phyloP scores from a whole-genome alignment of 2,888 invertebrate species.

The Ormyrus nitidulus region DNA sequence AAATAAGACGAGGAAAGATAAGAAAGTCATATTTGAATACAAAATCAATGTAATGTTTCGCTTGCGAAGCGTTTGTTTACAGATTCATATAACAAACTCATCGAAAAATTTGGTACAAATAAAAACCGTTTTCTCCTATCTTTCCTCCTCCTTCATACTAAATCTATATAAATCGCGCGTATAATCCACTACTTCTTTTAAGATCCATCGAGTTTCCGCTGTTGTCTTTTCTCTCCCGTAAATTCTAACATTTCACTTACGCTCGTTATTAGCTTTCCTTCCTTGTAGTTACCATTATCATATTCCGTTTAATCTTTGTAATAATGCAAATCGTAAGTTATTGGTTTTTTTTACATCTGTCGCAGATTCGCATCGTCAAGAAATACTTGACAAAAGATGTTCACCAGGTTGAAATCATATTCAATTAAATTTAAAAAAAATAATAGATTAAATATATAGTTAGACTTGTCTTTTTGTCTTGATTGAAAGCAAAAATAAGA shows the following conservation, averaged over 20 bases:
- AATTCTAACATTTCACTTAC: slow-evolving; percentile 45
- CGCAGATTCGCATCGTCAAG: slow-evolving; percentile 33
- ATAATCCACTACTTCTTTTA: slow-evolving; percentile 45
- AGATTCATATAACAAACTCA: slow-evolving; percentile 7
- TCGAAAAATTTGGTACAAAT: slow-evolving; percentile 42
- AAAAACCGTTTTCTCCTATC: slow-evolving; percentile 37
- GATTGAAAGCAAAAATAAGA: slow-evolving; percentile 23
- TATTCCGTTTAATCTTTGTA: slow-evolving; percentile 11
- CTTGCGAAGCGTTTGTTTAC: too few relatives aligned
- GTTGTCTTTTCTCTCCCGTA: slow-evolving; percentile 50
- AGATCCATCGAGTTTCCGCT: slow-evolving; percentile 48
- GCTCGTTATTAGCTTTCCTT: slow-evolving; percentile 11
- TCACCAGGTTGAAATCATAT: slow-evolving; percentile 42
- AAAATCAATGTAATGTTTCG: too few relatives aligned
- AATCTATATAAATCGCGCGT: slow-evolving; percentile 51
- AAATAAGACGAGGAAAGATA: too few relatives aligned
- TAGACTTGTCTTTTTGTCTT: slow-evolving; percentile 28
- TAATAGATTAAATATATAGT: slow-evolving; percentile 17
- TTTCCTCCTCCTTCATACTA: slow-evolving; percentile 24
- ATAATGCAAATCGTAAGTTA: slow-evolving; percentile 41
- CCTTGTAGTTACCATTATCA: not conserved
- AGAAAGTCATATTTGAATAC: too few relatives aligned
- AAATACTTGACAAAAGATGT: not conserved
- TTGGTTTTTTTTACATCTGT: slow-evolving; percentile 29
- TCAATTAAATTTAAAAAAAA: slow-evolving; percentile 38